phyloP scores from a whole-genome alignment of 2,113 vertebrate genomes.

The Stegostoma tigrinum region DNA sequence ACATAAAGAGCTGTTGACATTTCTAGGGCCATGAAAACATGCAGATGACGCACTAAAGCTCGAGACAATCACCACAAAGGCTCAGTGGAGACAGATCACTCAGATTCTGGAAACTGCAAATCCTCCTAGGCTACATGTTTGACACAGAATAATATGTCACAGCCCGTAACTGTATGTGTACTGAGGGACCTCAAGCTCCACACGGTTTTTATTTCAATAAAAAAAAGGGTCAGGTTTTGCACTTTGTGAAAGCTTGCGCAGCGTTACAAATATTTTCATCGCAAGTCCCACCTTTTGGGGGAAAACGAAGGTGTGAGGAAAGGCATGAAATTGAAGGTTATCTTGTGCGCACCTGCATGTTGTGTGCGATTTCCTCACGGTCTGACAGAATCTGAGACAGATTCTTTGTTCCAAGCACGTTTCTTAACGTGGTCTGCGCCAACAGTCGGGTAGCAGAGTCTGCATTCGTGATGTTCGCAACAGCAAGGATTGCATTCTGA shows the following conservation, averaged over 20 bases:
- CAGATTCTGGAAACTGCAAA: background rate
- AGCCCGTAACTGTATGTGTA: no score
- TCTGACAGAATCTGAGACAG: slow-evolving; percentile 90
- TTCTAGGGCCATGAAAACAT: background rate
- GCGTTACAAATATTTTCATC: background rate
- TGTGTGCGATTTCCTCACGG: slow-evolving; percentile 86
- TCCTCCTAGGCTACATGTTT: background rate
- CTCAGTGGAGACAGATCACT: no score
- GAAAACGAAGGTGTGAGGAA: background rate
- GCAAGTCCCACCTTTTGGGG: background rate
- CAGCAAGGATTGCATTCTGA: slow-evolving; percentile 80
- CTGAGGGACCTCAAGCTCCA: background rate
- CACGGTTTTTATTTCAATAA: no score
- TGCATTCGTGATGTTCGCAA: slow-evolving; percentile 87
- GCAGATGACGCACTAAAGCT: background rate
- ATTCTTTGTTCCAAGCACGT: slow-evolving; percentile 91
- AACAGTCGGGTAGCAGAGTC: slow-evolving; percentile 83
- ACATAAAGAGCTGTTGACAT: background rate
- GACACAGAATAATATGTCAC: background rate
- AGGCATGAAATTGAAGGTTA: background rate
- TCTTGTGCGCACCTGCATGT: slow-evolving; percentile 74
- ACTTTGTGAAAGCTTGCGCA: background rate
- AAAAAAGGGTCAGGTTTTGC: no score
- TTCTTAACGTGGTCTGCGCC: slow-evolving; percentile 89
- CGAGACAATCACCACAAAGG: background rate